These are phyloP conservation scores for Nephrotoma appendiculata DNA, from an alignment of 2,888 invertebrate genomes.

Conservation along the genomic window DNA sequence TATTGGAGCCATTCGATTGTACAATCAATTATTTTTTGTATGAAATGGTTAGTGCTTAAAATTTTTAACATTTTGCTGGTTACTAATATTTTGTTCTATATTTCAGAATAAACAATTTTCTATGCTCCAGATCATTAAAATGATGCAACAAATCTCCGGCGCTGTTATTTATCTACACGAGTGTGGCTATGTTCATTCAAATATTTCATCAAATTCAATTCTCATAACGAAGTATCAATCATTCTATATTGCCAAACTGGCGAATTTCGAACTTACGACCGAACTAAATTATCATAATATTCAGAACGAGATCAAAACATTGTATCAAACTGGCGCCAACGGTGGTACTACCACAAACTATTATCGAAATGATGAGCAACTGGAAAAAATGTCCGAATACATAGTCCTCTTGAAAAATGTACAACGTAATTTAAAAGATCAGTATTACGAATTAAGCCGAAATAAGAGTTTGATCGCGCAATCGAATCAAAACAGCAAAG, in stretches of 20 bases:
- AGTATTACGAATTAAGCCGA: background rate
- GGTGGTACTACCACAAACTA: background rate
- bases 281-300: conserved; percentile 8
- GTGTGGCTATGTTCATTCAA: conserved; percentile 36
- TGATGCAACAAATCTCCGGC: conserved; percentile 32
- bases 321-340: background rate
- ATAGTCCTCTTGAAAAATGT: background rate
- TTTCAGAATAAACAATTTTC: conserved; percentile 29
- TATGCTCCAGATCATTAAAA: conserved; percentile 20
- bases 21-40: conserved; percentile 34
- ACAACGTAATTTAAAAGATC: background rate
- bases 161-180: conserved; percentile 36
- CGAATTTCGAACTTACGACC: conserved; percentile 28
- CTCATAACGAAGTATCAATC: conserved; percentile 22
- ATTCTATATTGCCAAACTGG: conserved; percentile 31
- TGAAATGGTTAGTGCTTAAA: conserved; percentile 28
- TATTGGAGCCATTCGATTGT: conserved; percentile 36
- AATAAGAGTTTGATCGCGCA: background rate
- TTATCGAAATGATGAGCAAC: background rate
- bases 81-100: background rate
- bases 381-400: background rate
- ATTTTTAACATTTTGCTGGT: background rate
- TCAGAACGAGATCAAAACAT: conserved; percentile 3
- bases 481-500: background rate
- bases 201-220: conserved; percentile 32